These are phyloP conservation scores for Clivina fossor DNA, from an alignment of 2,888 invertebrate genomes.

Conservation along the genomic window DNA sequence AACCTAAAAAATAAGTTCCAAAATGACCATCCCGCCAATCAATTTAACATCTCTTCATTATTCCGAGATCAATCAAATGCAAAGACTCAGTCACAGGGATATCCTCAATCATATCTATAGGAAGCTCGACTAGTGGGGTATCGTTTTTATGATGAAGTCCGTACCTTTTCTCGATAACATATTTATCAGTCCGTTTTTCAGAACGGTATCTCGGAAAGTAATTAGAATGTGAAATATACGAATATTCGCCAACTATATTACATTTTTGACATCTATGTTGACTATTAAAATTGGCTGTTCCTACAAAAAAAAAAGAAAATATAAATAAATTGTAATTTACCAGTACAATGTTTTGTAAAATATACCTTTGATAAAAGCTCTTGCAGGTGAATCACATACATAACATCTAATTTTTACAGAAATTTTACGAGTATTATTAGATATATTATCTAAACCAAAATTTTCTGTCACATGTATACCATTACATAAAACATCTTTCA, in stretches of 20 bases:
- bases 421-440: conserved; percentile 19
- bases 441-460: no score
- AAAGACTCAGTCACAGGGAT: conserved; percentile 41
- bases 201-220: conserved; percentile 36
- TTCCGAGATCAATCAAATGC: conserved; percentile 39
- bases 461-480: conserved; percentile 23
- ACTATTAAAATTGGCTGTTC: conserved; percentile 36
- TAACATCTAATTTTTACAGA: conserved; percentile 35
- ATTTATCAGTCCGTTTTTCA: conserved; percentile 36
- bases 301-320: conserved; percentile 34
- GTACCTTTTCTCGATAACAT: conserved; percentile 36
- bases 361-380: conserved; percentile 40
- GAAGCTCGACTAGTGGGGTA: conserved; percentile 34
- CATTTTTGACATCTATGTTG: conserved; percentile 39
- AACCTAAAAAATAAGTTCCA: no score
- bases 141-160: conserved; percentile 37
- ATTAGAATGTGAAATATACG: conserved; percentile 36
- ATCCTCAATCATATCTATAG: conserved; percentile 41
- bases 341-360: neutral
- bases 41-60: no score
- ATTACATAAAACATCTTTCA: conserved; percentile 30
- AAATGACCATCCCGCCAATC: no score
- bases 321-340: conserved; percentile 7
- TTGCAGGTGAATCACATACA: conserved; percentile 38
- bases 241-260: conserved; percentile 38